Conservation (phyloP, 2,888 invertebrate species). For the Xestia c-nigrum region DNA sequence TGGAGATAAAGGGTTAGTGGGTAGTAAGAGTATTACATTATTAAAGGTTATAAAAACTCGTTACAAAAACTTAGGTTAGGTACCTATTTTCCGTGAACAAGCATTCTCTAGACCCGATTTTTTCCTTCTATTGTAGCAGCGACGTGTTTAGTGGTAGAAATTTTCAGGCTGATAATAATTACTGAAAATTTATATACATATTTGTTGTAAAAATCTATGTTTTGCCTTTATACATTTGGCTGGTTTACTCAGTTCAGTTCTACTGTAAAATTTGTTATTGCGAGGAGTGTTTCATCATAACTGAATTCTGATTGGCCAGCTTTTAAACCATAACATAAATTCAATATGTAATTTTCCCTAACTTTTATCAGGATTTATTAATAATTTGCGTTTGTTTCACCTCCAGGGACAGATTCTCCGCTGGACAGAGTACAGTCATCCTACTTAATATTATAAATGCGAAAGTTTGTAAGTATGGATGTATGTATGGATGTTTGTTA, state of each 20-base stretch:
- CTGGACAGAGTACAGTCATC: too few relatives aligned
- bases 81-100: background rate
- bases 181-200: background rate
- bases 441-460: too few relatives aligned
- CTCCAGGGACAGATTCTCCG: too few relatives aligned
- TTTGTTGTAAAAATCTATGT: background rate
- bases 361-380: too few relatives aligned
- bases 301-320: too few relatives aligned
- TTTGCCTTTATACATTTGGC: background rate
- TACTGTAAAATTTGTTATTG: too few relatives aligned
- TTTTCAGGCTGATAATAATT: background rate
- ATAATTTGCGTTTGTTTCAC: too few relatives aligned
- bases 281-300: too few relatives aligned
- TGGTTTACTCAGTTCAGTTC: background rate
- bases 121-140: background rate
- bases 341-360: too few relatives aligned
- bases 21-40: background rate
- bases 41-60: background rate
- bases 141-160: background rate
- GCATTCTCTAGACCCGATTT: background rate
- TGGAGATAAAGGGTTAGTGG: slow-evolving; percentile 10
- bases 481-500: too few relatives aligned
- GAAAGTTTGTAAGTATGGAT: too few relatives aligned
- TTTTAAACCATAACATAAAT: too few relatives aligned
- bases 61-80: background rate